Base-by-base conservation (phyloP, 2,113 vertebrate genomes). In the Apodemus sylvaticus region DNA sequence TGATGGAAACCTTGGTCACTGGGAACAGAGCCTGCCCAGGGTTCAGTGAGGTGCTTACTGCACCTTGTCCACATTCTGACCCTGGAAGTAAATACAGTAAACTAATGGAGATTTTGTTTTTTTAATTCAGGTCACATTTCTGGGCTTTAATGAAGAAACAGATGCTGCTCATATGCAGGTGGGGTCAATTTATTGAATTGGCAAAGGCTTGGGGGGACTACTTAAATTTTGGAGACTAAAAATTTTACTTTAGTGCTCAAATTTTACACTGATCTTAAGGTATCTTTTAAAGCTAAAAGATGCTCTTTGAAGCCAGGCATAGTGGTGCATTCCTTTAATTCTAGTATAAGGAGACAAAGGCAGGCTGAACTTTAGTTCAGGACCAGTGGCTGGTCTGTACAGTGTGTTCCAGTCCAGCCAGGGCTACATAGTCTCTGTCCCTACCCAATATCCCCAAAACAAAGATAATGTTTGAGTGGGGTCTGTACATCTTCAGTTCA, bases 71-170 rank as follows among this genome's bases (percentile, higher is more conserved):
- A 55, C 64, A 64, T 5, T 77, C 48, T 94, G 68, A 94, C 20
- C 53, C 1, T 86, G 83, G 29, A 96, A 60, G 86, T 62, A 39
- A 62, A 64, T 96, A 90, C 94, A 79, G 17, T 93, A 78, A 81
- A 45, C 85, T 95, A 93, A 96, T 76, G 16, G 79, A 93, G 7
- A 95, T 17, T 2, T 98, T 97, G 64, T 64, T 4, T 98, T 98
- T 31, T 98, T 89, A 16, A 86, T 98, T 51, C 96, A 99, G 99
- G 97, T 99, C 94, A 98, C 99, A 82, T 99, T 99, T 98, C 98
- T 99, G 97, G 98, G 98, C 96, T 99, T 99, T 98, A 98, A 98
- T 93, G 99, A 99, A 96, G 99, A 99, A 89, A 99, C 99, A 45
- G 98, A 98, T 94, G 89, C 97, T 93, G 94, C 98, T 97, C 98